Conservation (phyloP, 2,113 vertebrate genomes). For the Acinonyx jubatus region DNA sequence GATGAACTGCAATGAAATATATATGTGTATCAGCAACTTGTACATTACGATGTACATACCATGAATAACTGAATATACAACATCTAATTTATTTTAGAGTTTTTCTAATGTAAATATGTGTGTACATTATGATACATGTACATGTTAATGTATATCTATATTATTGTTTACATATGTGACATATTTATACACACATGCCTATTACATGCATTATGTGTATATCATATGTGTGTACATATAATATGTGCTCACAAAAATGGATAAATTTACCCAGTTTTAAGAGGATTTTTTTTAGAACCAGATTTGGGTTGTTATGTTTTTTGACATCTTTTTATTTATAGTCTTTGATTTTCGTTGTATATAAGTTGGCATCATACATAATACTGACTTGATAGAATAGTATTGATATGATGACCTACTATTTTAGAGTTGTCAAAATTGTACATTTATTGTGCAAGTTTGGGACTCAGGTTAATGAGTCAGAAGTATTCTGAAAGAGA, state of each 20-base stretch:
- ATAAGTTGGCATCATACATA: background rate
- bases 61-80: background rate
- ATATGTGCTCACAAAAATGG: background rate
- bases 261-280: background rate
- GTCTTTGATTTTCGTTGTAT: background rate
- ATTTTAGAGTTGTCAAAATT: background rate
- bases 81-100: background rate
- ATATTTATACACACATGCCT: background rate
- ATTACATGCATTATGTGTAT: background rate
- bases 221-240: background rate
- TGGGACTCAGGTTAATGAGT: background rate
- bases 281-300: background rate
- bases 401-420: background rate
- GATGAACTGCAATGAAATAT: too few species aligned
- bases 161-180: background rate
- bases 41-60: background rate
- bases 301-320: background rate
- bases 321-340: background rate
- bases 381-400: background rate
- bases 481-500: background rate
- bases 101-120: background rate
- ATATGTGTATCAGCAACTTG: background rate
- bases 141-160: background rate
- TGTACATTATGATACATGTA: too few species aligned
- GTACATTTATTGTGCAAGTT: background rate